Base-by-base conservation (phyloP, 2,113 vertebrate genomes). In the Zapornia atra region DNA sequence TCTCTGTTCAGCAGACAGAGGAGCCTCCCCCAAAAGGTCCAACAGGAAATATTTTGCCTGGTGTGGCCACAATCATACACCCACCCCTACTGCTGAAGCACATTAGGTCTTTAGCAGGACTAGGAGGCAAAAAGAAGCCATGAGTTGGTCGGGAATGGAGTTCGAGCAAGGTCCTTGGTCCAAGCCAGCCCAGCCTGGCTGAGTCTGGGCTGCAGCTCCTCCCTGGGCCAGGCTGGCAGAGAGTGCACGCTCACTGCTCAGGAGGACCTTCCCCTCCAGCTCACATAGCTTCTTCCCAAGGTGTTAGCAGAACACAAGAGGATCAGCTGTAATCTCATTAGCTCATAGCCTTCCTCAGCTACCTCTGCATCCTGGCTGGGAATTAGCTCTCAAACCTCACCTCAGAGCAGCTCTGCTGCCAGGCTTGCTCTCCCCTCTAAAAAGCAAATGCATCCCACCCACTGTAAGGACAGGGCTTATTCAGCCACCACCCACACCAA, bases 191-290 rank as follows among this genome's bases (percentile, higher is more conserved):
- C 61, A 57, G 34, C 2, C 57, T 60, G 64, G 17, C 3, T 1
- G 5, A 24, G 11, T 2, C 26, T 38, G 48, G 38, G 31, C 40
- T 34, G 42, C 57, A 57, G 60, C 81, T 38, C 54, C 38, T 34
- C 31, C 54, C 40, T 34, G 10, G 38, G 21, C 12, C 21, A 31
- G 33, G 29, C 28, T 78, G 33, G 56, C 65, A 59, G 36, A 4
- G 57, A 8, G 12, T n/a, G 8, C 63, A 61, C 14, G 0, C 33
- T 21, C 17, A 3, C 9, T 2, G 31, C 89, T 59, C 82, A 15
- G 0, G 0, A 51, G n/a, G 3, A 9, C 20, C 54, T 29, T 57
- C 33, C 28, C 64, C 61, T 68, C 64, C 15, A 2, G 6, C 16
- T 3, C 84, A 36, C 60, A 36, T 66, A 50, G 50, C 64, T 65